Evolutionary conservation across 2,888 invertebrate species (phyloP), one percentile per base, ranked within the genome.

Genomic region (Acleris cristana): DNA sequence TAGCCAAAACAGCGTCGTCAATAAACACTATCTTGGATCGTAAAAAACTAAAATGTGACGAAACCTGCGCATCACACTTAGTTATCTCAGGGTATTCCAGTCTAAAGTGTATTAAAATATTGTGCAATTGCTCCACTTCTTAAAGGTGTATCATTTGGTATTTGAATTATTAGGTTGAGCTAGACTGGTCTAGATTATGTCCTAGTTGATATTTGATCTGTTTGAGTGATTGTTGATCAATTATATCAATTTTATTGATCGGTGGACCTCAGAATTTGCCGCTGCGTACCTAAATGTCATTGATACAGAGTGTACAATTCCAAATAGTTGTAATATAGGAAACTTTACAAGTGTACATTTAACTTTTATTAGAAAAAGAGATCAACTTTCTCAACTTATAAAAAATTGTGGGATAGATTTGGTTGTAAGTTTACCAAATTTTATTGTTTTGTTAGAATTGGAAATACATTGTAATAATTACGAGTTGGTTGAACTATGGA

Each of bases 191-290:
- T 60, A 51, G 59, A 44, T 40, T 57, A 58, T 58, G 26, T 49
- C 58, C 67, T 67, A 8, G 62, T 58, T 67, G 67, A 26, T 63
- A 67, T 63, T 67, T 63, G 57, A 57, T 40, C 21, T 30, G n/a
- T 51, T 65, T 19, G 26, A 54, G 18, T 26, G 45, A 51, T 57
- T 62, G 66, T 53, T 66, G 66, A 61, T 57, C 57, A 19, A 66
- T 66, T 51, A 61, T 51, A 40, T 30, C 48, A 16, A 51, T 34
- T 34, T 49, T 19, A 18, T 16, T 48, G 18, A 48, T 48, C 18
- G 7, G 40, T 40, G 7, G 48, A 48, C 18, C 48, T 18, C 0
- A 7, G 2, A 48, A 7, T 48, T 7, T 48, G 7, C 1, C 48
- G 48, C 18, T 45, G 7, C 2, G 7, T 8, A 45, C 45, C n/a